Base-by-base conservation (phyloP, 2,797 vertebrate species). In the Petrocephalus schoutedeni region DNA sequence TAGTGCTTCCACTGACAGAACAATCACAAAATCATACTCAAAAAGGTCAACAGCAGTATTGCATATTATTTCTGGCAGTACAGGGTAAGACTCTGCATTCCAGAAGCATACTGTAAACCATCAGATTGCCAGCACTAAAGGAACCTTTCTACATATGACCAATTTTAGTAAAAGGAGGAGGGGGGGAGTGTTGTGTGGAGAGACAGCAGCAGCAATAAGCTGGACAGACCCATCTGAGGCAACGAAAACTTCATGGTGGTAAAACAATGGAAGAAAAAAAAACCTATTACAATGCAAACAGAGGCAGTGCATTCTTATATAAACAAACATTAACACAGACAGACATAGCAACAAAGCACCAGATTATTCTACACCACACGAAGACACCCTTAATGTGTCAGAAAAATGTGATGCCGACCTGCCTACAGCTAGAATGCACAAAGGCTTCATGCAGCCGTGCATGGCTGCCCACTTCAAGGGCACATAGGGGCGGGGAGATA, bases 81-180 rank as follows among this genome's bases (percentile, higher is more conserved):
- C 57, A 87, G 58, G 23, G 92, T 91, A 89, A 92, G 92, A 93
- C 87, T 89, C 87, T 90, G 91, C 91, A 91, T 93, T 92, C 93
- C 92, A 92, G 91, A 93, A 90, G 94, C 93, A 95, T 93, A 89
- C 90, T 89, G 89, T 92, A 91, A 90, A 94, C 92, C 89, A 89
- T 90, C 88, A 90, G 88, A 91, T 90, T 88, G 54, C 77, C 86
- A 84, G 54, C 7, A 74, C 82, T 80, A 23, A 71, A 28, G 88
- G 87, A 77, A 36, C 83, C 80, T 77, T 90, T 82, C 88, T 64
- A 85, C 91, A 89, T 89, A 89, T 91, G 91, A 91, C 94, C 94
- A 94, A 93, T 95, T 96, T 95, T 95, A 93, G 95, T 93, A 91
- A 96, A 94, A 92, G 61, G 23, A 56, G 85, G 90, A 21, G 56